Percentiles rank a stretch among this genome's conserved stretches.
Conservation (phyloP, 2,113 vertebrate species). For the Antechinus flavipes region DNA sequence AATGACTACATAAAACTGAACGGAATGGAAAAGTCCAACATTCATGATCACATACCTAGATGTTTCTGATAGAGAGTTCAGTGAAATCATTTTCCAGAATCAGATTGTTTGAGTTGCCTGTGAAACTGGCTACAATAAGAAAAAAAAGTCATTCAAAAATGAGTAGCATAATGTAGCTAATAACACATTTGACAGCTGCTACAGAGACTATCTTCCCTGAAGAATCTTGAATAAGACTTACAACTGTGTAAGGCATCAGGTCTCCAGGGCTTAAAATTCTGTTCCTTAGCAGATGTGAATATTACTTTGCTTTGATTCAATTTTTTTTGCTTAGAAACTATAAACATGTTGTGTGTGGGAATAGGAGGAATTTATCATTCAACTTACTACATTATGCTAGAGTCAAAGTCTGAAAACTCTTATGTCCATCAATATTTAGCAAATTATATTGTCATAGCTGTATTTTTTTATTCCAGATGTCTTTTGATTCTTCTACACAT, state of each 20-base stretch:
- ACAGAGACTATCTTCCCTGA: background rate
- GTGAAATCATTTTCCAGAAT: background rate
- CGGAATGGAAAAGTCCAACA: background rate
- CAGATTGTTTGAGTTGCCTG: background rate
- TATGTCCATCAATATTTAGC: background rate
- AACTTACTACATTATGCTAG: background rate
- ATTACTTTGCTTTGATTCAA: background rate
- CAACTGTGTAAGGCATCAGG: background rate
- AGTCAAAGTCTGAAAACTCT: background rate
- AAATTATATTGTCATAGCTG: background rate
- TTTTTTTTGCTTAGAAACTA: background rate
- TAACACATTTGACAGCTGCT: constrained; percentile 1
- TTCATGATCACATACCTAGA: background rate
- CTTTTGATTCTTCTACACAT: background rate
- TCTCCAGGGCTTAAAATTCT: background rate
- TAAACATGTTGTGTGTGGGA: background rate
- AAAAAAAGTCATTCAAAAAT: background rate
- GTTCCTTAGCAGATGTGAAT: background rate
- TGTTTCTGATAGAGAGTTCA: background rate
- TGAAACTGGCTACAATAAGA: background rate
- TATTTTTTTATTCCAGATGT: background rate
- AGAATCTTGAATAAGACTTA: background rate
- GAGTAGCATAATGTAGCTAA: background rate
- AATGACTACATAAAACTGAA: background rate
- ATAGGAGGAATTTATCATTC: background rate